Evolutionary conservation across 1,140 invertebrate species (phyloP).

Genomic region (Ips nitidus): DNA sequence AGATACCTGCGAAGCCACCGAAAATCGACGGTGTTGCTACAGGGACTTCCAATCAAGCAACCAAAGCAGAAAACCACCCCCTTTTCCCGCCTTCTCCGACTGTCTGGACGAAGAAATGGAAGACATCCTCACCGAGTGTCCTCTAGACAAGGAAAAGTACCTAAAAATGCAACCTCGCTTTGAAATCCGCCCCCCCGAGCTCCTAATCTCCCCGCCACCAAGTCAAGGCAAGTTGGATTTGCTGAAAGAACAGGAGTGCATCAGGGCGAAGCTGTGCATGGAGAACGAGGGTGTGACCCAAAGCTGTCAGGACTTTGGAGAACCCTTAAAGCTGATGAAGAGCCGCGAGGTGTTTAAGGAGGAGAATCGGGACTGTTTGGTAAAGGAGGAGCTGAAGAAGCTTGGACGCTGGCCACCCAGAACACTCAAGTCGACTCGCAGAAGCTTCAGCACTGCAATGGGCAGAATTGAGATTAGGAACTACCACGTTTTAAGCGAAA

Average conservation of each 20-base stretch:
- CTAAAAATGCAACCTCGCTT: slow-evolving; percentile 29
- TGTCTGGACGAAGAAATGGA: slow-evolving; percentile 36
- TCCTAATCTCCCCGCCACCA: slow-evolving; percentile 12
- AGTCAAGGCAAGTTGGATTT: slow-evolving; percentile 28
- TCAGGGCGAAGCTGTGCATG: slow-evolving; percentile 29
- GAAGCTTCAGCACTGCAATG: slow-evolving; percentile 11
- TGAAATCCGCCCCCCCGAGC: slow-evolving; percentile 2
- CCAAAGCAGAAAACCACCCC: slow-evolving; percentile 11
- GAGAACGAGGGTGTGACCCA: slow-evolving; percentile 31
- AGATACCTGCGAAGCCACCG: not conserved
- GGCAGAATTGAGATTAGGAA: slow-evolving; percentile 5
- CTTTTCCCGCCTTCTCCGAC: slow-evolving; percentile 35
- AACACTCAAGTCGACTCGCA: slow-evolving; percentile 8
- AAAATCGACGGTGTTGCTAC: slow-evolving; percentile 4
- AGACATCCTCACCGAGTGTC: slow-evolving; percentile 35
- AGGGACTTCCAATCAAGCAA: not conserved
- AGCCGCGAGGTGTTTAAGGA: slow-evolving; percentile 22
- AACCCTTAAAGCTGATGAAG: slow-evolving; percentile 19
- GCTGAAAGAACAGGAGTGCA: slow-evolving; percentile 29
- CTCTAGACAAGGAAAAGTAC: slow-evolving; percentile 28
- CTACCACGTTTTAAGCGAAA: slow-evolving; percentile 23
- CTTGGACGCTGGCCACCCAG: slow-evolving; percentile 31
- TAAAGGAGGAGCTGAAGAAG: slow-evolving; percentile 30
- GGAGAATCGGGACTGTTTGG: slow-evolving; percentile 17
- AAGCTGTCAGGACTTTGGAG: slow-evolving; percentile 29